Evolutionary conservation across 1,140 invertebrate genomes (phyloP), one percentile per base, ranked within the genome.

Genomic region (Pseudoatta argentina): DNA sequence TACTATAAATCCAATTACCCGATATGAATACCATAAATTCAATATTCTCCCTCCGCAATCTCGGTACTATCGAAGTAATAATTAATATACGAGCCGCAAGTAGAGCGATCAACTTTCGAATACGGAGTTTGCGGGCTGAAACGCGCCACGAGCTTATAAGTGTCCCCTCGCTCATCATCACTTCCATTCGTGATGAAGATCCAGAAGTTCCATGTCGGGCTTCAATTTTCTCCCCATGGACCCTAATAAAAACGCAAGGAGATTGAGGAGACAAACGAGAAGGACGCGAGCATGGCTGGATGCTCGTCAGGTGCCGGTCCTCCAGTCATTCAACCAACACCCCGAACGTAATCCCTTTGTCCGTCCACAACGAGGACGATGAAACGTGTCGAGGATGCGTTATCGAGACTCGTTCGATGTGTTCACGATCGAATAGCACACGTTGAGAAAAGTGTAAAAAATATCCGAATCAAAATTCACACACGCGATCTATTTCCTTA

Each of bases 361-460:
- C 44, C 86, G 63, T 55, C 39, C 59, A 75, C 57, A 57, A 69
- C 67, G 63, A 69, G 55, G 48, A 64, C 59, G 78, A 85, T 63
- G 81, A 89, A 75, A 91, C 87, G 88, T 81, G 90, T 91, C 88
- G 90, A 88, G 90, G 82, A 83, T 91, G 82, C 87, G 86, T 85
- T 91, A 91, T 88, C 82, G 88, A 51, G 72, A 87, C 75, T 89
- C 79, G 75, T 63, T 79, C 85, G 91, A 85, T 77, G 73, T 53
- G 75, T 16, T 77, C 63, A 51, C 21, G 66, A 79, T 71, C 51
- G 39, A 61, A 34, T 18, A 18, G 53, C 66, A 69, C 48, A 69
- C 48, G 14, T 39, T 34, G 39, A 77, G n/a, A 7, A 77, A 48
- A 30, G 4, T 27, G 5, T 53, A 48, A 76, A 39, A 21, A 24